phyloP scores from a whole-genome alignment of 2,888 invertebrate species.

The Shargacucullia verbasci region DNA sequence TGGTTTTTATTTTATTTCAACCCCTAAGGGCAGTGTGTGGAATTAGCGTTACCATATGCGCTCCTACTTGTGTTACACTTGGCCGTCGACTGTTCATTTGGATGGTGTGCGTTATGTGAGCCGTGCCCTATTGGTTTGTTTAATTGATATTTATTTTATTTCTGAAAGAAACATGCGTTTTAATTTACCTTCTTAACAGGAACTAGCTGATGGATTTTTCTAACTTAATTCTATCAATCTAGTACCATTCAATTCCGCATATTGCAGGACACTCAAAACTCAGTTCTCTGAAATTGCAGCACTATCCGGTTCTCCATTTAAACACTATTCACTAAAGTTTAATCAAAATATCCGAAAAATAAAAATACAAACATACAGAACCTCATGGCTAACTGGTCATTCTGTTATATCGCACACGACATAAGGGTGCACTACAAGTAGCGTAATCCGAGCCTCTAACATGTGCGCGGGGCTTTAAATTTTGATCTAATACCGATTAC shows the following conservation, averaged over 20 bases:
- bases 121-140: background rate
- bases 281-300: background rate
- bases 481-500: conserved; percentile 86
- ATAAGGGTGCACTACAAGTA: conserved; percentile 66
- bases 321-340: no score
- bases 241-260: no score
- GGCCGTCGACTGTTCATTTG: conserved; percentile 80
- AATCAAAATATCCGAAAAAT: background rate
- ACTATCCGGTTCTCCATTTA: background rate
- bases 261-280: no score
- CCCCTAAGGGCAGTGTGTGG: conserved; percentile 80
- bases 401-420: conserved; percentile 42
- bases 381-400: conserved; percentile 16
- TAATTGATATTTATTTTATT: conserved; percentile 1
- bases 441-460: conserved; percentile 79
- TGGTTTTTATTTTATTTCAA: conserved; percentile 86
- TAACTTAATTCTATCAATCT: no score
- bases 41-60: conserved; percentile 89
- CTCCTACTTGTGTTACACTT: conserved; percentile 86
- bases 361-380: background rate
- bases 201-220: no score
- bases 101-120: conserved; percentile 60
- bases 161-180: background rate
- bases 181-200: no score
- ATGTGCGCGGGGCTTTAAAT: conserved; percentile 85